phyloP scores from a whole-genome alignment of 2,888 invertebrate species.

The Nematopogon swammerdamellus region DNA sequence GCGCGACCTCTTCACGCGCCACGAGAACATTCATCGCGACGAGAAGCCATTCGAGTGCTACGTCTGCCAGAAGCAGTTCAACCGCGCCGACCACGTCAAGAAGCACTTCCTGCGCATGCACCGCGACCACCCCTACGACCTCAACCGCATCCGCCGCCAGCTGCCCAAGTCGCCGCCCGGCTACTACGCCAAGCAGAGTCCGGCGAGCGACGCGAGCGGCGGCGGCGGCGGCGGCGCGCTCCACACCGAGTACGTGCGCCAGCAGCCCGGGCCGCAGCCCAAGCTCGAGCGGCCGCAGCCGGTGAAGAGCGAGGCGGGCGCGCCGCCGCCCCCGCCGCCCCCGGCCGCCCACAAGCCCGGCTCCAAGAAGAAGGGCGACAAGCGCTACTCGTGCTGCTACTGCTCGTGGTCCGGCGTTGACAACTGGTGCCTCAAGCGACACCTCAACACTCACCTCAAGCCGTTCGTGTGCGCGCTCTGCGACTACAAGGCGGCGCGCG shows the following conservation, averaged over 20 bases:
- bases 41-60: slow-evolving; percentile 94
- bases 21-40: slow-evolving; percentile 91
- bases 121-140: slow-evolving; percentile 82
- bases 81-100: slow-evolving; percentile 91
- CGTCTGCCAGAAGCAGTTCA: slow-evolving; percentile 89
- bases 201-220: slow-evolving; percentile 10
- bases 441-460: slow-evolving; percentile 89
- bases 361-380: slow-evolving; percentile 54
- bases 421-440: slow-evolving; percentile 91
- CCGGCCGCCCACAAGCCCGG: slow-evolving; percentile 23
- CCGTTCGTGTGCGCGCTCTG: slow-evolving; percentile 88
- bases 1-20: slow-evolving; percentile 84
- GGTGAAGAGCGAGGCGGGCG: slow-evolving; percentile 25
- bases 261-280: slow-evolving; percentile 24
- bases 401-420: slow-evolving; percentile 92
- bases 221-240: slow-evolving; percentile 9
- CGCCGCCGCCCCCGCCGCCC: slow-evolving; percentile 15
- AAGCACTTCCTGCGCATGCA: slow-evolving; percentile 93
- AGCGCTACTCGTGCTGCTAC: slow-evolving; percentile 82
- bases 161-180: slow-evolving; percentile 53
- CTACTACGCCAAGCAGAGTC: slow-evolving; percentile 15
- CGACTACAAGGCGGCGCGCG: slow-evolving; percentile 91
- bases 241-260: slow-evolving; percentile 17
- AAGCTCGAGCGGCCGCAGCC: slow-evolving; percentile 40
- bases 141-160: slow-evolving; percentile 73